Percentiles rank a stretch among this genome's conserved stretches.
phyloP scores from a whole-genome alignment of 2,113 vertebrate genomes.

The Barbus barbus region DNA sequence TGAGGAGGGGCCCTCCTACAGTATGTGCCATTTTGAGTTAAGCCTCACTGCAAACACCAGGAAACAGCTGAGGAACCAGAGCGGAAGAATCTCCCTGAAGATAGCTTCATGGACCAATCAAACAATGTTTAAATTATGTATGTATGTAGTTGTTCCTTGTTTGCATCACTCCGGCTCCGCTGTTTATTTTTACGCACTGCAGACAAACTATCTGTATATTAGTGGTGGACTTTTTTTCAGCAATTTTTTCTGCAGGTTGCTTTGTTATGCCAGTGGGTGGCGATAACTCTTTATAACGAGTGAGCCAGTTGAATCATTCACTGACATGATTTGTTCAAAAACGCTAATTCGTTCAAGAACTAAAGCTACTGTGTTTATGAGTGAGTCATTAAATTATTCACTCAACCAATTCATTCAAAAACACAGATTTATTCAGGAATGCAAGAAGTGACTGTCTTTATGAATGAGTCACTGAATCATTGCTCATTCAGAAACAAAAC shows the following conservation, averaged over 20 bases:
- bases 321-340: background rate
- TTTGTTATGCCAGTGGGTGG: background rate
- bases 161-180: background rate
- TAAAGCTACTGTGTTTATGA: background rate
- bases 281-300: background rate
- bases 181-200: background rate
- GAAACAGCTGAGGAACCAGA: constrained; percentile 37
- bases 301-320: background rate
- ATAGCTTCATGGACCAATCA: constrained; percentile 20
- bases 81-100: constrained; percentile 39
- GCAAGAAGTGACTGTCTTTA: background rate
- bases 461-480: background rate
- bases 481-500: background rate
- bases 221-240: background rate
- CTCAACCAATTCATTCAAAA: background rate
- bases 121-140: background rate
- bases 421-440: background rate
- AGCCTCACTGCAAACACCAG: constrained; percentile 41
- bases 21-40: constrained; percentile 59
- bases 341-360: background rate
- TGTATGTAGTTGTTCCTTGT: background rate
- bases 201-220: background rate
- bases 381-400: background rate
- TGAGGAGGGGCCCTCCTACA: constrained; percentile 58
- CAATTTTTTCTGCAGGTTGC: background rate